Base-by-base conservation (phyloP, 2,888 invertebrate genomes). In the Sarcophaga variegata region DNA sequence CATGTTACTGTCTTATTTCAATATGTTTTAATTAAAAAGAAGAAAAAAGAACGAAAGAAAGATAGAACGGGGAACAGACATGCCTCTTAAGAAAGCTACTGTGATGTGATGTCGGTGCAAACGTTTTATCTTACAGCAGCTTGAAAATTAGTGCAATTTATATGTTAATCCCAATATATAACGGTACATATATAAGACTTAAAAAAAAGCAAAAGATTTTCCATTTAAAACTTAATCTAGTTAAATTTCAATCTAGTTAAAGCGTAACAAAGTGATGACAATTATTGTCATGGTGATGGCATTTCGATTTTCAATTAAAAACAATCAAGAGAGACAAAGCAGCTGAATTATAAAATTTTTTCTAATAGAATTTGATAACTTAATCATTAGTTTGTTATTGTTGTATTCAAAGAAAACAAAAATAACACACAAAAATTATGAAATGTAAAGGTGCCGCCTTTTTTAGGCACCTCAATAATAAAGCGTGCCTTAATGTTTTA, bases 161-260 rank as follows among this genome's bases (percentile, higher is more conserved):
- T 76, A 87, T 81, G 87, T 64, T 62, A 84, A 87, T 84, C 76
- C 17, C 22, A 17, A 63, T 67, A 49, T 72, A 72, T 67, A 72
- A 69, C 76, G 78, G 70, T 63, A 49, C 17, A 49, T 81, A 62
- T 49, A 25, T 25, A 54, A 81, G 70, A 67, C 75, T 76, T 71
- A 75, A 14, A 37, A 37, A 37, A 49, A 49, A 49, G 0, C 71
- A 49, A 81, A 70, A 70, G 67, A 81, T 84, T 71, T 71, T 81
- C 66, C 75, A 62, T 71, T 74, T 81, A 84, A 81, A 76, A 59
- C 45, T 86, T 90, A 91, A 91, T 92, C 89, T 87, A 88, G 85
- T 88, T 88, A 89, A 89, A 88, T 79, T 88, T 81, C 88, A 88
- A 89, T 88, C 88, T 88, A 88, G 85, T 89, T 89, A 89, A 87